Evolutionary conservation across 1,140 invertebrate genomes (phyloP).

Genomic region (Aplysia californica): DNA sequence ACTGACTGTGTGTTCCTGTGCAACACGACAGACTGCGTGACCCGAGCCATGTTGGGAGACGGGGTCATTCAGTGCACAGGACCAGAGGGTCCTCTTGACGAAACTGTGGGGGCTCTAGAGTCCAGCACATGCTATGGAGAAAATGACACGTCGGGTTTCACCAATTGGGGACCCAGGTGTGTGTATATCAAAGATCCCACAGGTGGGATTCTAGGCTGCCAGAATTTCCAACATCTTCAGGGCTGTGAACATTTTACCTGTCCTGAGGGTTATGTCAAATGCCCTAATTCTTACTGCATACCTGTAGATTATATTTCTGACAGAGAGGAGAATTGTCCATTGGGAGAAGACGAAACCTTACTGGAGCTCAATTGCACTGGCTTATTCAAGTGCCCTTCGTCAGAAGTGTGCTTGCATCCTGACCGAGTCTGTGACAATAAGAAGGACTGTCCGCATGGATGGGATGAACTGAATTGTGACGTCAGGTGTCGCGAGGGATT

Average conservation of each 20-base stretch:
- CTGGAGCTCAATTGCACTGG: too few relatives aligned
- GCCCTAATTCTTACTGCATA: conserved; percentile 8
- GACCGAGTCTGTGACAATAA: neutral
- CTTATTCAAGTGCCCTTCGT: neutral
- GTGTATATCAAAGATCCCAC: conserved; percentile 1
- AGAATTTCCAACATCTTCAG: neutral
- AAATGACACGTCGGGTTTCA: too few relatives aligned
- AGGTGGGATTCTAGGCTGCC: neutral
- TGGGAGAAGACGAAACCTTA: neutral
- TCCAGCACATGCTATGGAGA: too few relatives aligned
- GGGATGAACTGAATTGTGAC: conserved; percentile 3
- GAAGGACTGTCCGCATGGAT: neutral
- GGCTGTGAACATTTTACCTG: neutral
- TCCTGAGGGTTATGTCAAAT: conserved; percentile 7
- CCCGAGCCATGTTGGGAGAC: too few relatives aligned
- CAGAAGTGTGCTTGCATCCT: neutral
- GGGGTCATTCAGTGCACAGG: too few relatives aligned
- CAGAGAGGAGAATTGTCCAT: neutral
- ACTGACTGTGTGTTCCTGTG: too few relatives aligned
- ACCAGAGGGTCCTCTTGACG: too few relatives aligned
- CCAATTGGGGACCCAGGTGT: conserved; percentile 19
- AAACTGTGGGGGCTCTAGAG: too few relatives aligned
- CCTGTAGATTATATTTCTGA: neutral
- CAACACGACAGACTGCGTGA: too few relatives aligned
- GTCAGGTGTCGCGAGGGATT: neutral